Base-by-base conservation (phyloP, 2,888 invertebrate species). In the Eudasyphora cyanicolor region DNA sequence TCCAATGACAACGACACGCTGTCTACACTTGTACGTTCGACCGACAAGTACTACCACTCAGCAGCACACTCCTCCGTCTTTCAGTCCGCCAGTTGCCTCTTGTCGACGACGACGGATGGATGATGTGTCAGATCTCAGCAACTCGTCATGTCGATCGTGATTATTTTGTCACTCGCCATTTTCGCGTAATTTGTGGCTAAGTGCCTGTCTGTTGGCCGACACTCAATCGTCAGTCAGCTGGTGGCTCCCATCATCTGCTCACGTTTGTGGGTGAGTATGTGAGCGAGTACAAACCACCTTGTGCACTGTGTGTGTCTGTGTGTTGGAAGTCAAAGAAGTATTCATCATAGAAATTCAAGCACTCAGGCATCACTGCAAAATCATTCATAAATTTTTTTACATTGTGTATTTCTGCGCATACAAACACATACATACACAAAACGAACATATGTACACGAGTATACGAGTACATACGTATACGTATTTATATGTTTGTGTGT, bases 131-230 rank as follows among this genome's bases (percentile, higher is more conserved):
- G 29, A 29, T n/a, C n/a, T 60, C 29, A 60, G 6, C n/a, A 60
- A 17, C 27, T 29, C 17, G 60, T 29, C n/a, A 5, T 17, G 60
- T 60, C 24, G 60, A 60, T 60, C 29, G 27, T 60, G 60, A 60
- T 29, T 60, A 60, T 60, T 29, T 60, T 60, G 60, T 29, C 60
- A 60, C 60, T 29, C 29, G 60, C 29, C 3, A 32, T 17, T 60
- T 60, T 60, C 60, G 60, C 29, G 60, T 32, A 60, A 27, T 60
- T 60, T 60, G 29, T 32, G 60, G 60, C 60, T 32, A 60, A 60
- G 10, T 60, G 49, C 49, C 10, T 60, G 60, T 60, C 29, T n/a
- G n/a, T n/a, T n/a, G n/a, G n/a, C n/a, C n/a, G n/a, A n/a, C n/a
- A n/a, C n/a, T n/a, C n/a, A n/a, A n/a, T 45, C 32, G 45, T 45